These are phyloP conservation scores for Listronotus bonariensis DNA, from an alignment of 1,140 invertebrate species.

Conservation along the genomic window DNA sequence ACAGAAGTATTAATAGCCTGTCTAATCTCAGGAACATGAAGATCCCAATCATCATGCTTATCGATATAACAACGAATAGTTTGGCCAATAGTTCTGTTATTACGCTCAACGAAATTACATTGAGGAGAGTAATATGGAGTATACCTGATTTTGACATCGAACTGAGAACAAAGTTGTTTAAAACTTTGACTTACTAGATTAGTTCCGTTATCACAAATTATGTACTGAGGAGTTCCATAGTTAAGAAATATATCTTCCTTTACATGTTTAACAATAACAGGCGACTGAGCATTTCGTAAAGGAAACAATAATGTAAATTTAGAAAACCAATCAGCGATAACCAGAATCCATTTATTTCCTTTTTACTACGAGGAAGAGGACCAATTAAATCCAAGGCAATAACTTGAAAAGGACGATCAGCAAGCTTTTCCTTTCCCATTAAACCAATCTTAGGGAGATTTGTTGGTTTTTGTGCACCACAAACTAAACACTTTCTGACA, in stretches of 20 bases:
- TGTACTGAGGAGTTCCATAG: slow-evolving; percentile 31
- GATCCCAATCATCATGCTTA: slow-evolving; percentile 27
- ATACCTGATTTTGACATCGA: slow-evolving; percentile 31
- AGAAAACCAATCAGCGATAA: slow-evolving; percentile 38
- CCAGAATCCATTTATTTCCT: slow-evolving; percentile 50
- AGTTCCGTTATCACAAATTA: slow-evolving; percentile 42
- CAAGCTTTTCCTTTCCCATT: slow-evolving; percentile 34
- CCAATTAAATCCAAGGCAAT: slow-evolving; percentile 54
- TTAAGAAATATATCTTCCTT: slow-evolving; percentile 37
- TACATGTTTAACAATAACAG: slow-evolving; percentile 24
- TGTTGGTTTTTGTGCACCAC: slow-evolving; percentile 28
- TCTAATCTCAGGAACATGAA: slow-evolving; percentile 13
- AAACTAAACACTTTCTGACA: slow-evolving; percentile 22
- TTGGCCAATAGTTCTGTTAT: slow-evolving; percentile 29
- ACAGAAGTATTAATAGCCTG: slow-evolving; percentile 26
- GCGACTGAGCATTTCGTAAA: slow-evolving; percentile 19
- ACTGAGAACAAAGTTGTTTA: slow-evolving; percentile 12
- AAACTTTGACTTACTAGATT: slow-evolving; percentile 20
- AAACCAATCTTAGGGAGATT: slow-evolving; percentile 15
- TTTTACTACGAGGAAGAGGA: slow-evolving; percentile 41
- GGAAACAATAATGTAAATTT: slow-evolving; percentile 38
- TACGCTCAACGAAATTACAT: slow-evolving; percentile 27
- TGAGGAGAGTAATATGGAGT: slow-evolving; percentile 24
- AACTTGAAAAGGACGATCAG: slow-evolving; percentile 36
- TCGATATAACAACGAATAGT: slow-evolving; percentile 32